Percentiles rank a stretch among this genome's conserved stretches.
phyloP scores from a whole-genome alignment of 2,113 vertebrate genomes.

The Vanacampus margaritifer region DNA sequence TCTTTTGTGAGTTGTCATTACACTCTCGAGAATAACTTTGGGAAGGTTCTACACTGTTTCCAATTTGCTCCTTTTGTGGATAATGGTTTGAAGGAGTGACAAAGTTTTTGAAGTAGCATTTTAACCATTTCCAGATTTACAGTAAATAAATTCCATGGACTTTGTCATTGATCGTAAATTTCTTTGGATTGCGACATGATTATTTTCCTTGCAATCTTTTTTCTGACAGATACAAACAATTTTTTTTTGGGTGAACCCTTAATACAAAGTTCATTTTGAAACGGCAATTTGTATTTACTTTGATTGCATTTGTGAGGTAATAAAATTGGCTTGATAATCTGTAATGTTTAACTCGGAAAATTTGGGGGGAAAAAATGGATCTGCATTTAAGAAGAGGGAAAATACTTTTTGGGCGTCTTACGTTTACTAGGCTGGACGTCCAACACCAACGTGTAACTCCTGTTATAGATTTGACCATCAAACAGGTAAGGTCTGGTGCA shows the following conservation, averaged over 20 bases:
- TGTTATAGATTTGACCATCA: slow-evolving; percentile 36
- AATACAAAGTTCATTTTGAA: too few species aligned
- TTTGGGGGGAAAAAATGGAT: too few species aligned
- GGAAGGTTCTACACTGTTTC: background rate
- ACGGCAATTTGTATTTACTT: too few species aligned
- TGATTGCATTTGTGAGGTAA: too few species aligned
- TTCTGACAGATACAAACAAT: background rate
- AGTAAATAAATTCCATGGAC: too few species aligned
- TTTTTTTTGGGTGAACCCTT: too few species aligned
- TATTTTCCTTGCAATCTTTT: background rate
- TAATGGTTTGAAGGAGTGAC: background rate
- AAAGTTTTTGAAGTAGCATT: background rate
- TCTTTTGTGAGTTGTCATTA: background rate
- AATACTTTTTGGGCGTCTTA: slow-evolving; percentile 5
- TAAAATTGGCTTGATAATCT: too few species aligned
- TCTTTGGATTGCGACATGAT: background rate
- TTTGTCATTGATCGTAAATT: background rate
- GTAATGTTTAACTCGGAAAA: too few species aligned
- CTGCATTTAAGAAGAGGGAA: background rate
- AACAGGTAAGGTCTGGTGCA: slow-evolving; percentile 45
- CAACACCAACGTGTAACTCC: slow-evolving; percentile 15
- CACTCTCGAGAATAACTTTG: background rate
- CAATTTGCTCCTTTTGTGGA: background rate
- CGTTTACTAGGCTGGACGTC: background rate
- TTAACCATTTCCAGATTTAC: background rate